Conservation (phyloP, 2,113 vertebrate genomes). For the Hassar affinis region DNA sequence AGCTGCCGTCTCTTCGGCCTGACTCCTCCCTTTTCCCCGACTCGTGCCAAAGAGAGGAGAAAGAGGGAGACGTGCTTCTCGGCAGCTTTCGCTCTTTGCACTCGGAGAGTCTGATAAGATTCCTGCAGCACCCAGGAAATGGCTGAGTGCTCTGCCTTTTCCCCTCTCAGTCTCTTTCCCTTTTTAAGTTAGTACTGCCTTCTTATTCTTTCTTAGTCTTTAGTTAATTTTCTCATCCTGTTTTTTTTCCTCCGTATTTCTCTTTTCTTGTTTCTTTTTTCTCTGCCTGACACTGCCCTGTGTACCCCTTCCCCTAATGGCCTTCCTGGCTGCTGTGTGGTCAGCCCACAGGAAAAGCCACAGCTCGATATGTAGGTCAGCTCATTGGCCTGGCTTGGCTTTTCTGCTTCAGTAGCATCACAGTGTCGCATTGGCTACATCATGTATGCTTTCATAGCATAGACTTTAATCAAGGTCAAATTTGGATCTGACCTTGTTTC, state of each 20-base stretch:
- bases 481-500: neutral
- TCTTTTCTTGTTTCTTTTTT: neutral
- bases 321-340: constrained; percentile 24
- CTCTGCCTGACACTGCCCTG: neutral
- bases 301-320: neutral
- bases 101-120: constrained; percentile 29
- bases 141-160: neutral
- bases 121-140: constrained; percentile 37
- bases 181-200: neutral
- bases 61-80: constrained; percentile 38
- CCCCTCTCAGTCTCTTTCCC: neutral
- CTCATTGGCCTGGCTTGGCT: neutral
- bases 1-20: neutral
- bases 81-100: constrained; percentile 38
- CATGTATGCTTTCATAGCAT: neutral
- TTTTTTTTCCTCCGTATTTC: neutral
- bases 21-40: neutral
- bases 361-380: constrained; percentile 27
- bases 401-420: constrained; percentile 4
- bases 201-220: neutral
- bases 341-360: constrained; percentile 19
- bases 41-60: constrained; percentile 11
- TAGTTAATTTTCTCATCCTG: constrained; percentile 8
- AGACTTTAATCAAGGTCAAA: neutral
- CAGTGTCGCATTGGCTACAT: neutral